Conservation (phyloP, 2,113 vertebrate genomes). For the Mixornis gularis region DNA sequence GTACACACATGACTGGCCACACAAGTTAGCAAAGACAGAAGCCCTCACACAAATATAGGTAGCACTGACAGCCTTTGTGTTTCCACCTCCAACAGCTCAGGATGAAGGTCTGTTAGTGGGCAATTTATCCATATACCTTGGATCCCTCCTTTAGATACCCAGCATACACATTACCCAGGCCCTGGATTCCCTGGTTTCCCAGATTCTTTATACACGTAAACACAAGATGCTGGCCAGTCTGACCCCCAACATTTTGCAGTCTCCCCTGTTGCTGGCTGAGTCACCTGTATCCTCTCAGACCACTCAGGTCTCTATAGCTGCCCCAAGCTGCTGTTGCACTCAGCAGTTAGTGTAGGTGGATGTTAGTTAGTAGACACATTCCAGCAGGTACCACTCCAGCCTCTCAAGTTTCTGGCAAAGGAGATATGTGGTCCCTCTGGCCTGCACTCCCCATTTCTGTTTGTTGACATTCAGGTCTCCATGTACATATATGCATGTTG, state of each 20-base stretch:
- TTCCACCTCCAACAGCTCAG: not conserved
- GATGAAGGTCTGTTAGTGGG: not conserved
- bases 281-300: not conserved
- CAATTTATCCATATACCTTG: not conserved
- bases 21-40: not conserved
- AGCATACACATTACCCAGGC: not conserved
- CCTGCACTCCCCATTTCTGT: not conserved
- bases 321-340: not conserved
- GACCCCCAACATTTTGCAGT: not conserved
- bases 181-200: not conserved
- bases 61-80: not conserved
- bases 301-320: not conserved
- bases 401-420: not conserved
- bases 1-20: not conserved
- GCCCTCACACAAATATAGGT: not conserved
- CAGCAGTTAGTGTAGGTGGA: not conserved
- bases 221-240: not conserved
- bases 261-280: not conserved
- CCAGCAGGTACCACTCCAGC: not conserved
- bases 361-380: not conserved
- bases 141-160: not conserved
- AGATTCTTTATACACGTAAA: not conserved
- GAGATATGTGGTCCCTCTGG: accelerated
- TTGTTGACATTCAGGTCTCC: not conserved
- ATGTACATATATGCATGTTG: accelerated